phyloP scores from a whole-genome alignment of 2,888 invertebrate genomes.

The Diploptera punctata region DNA sequence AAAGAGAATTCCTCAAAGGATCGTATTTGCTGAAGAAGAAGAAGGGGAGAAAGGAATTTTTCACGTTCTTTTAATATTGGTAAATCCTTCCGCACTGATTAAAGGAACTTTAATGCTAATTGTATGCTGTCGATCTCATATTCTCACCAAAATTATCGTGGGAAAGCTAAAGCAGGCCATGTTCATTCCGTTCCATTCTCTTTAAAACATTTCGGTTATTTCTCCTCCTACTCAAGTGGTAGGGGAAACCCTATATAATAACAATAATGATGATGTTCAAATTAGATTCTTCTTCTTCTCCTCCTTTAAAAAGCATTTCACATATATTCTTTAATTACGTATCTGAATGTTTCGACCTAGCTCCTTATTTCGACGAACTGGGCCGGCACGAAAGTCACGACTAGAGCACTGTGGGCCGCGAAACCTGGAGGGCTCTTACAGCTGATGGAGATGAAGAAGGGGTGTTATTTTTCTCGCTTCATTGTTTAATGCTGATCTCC shows the following conservation, averaged over 20 bases:
- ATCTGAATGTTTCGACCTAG: neutral
- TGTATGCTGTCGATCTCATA: too few species aligned
- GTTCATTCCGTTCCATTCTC: neutral
- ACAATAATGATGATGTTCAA: conserved; percentile 23
- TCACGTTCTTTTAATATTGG: too few species aligned
- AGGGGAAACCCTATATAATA: neutral
- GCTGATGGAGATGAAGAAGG: neutral
- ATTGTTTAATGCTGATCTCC: neutral
- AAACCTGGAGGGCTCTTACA: neutral
- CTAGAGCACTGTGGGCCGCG: conserved; percentile 9
- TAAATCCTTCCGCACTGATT: too few species aligned
- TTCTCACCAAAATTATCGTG: neutral
- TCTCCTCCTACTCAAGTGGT: neutral
- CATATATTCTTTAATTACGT: conserved; percentile 19
- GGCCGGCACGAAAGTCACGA: conserved; percentile 16
- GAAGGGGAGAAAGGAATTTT: too few species aligned
- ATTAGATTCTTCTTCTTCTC: conserved; percentile 15
- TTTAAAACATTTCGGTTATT: neutral
- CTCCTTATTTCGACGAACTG: neutral
- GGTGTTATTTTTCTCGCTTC: neutral
- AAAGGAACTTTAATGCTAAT: too few species aligned
- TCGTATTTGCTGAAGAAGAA: too few species aligned
- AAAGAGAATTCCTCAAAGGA: too few species aligned
- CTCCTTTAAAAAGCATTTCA: conserved; percentile 4
- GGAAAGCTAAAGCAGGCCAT: neutral